Evolutionary conservation across 1,140 invertebrate species (phyloP), one percentile per base, ranked within the genome.

Genomic region (Eriocheir sinensis): DNA sequence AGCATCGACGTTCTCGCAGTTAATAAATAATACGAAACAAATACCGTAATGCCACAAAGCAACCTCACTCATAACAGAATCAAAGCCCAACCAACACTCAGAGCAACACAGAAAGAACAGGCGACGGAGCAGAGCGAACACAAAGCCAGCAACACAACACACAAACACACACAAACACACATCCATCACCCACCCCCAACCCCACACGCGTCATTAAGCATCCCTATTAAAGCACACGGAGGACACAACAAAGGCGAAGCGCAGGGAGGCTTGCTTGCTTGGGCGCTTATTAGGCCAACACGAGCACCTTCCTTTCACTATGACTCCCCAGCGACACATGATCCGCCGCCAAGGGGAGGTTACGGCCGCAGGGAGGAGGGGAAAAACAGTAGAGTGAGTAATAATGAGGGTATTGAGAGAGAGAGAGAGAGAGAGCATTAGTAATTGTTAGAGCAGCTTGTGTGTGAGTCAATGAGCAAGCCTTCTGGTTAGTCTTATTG

Each of bases 311-410:
- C n/a, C n/a, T n/a, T n/a, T n/a, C n/a, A n/a, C 12, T 72, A 72
- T 72, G 27, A 72, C n/a, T 72, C 60, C 60, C 60, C n/a, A n/a
- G 60, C 60, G 60, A 72, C 60, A 72, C 60, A 72, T 72, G 60
- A 72, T 72, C 60, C 60, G 8, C 21, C 60, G 60, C 60, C 60
- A 48, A 21, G 2, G 48, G 48, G 9, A 3, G 48, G 12, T 53
- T 21, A 53, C 9, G 48, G 48, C 60, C 60, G 0, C 60, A 72
- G 27, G n/a, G 8, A n/a, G 60, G n/a, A 72, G n/a, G 21, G n/a
- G 27, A 72, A 21, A n/a, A n/a, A n/a, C 4, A 72, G 60, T n/a
- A 21, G 21, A 6, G 53, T 72, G 17, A 72, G 27, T 72, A 72
- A n/a, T 72, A 53, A 72, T 72, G 60, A 72, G 2, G 60, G 21